Evolutionary conservation across 2,797 vertebrate genomes (phyloP).

Genomic region (Cossypha niveicapilla): DNA sequence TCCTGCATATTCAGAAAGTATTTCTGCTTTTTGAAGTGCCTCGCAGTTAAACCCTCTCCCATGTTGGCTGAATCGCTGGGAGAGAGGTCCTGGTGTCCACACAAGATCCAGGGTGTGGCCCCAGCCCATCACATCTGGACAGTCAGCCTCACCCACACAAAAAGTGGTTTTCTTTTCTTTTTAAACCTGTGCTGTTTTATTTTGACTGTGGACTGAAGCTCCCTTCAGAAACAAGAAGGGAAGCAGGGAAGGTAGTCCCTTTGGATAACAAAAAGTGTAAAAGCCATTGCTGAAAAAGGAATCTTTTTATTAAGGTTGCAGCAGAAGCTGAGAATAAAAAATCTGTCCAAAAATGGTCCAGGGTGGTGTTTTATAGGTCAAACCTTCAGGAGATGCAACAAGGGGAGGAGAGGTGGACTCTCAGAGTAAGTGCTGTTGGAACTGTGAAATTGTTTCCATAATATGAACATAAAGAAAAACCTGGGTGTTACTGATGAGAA

Average conservation of each 20-base stretch:
- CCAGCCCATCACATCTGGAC: slow-evolving; percentile 1
- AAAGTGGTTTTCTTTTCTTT: neutral
- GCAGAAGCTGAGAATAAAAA: neutral
- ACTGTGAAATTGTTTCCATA: neutral
- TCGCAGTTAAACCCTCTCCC: neutral
- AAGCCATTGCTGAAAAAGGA: neutral
- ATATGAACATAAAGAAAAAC: neutral
- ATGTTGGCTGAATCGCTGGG: neutral
- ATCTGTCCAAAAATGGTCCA: neutral
- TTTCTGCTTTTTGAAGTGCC: slow-evolving; percentile 22
- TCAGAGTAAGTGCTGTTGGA: neutral
- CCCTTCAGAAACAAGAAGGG: neutral
- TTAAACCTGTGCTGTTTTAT: neutral
- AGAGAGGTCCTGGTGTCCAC: neutral
- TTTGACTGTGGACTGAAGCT: neutral
- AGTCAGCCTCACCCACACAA: neutral
- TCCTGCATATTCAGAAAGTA: neutral
- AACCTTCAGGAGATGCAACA: neutral
- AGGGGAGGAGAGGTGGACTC: neutral
- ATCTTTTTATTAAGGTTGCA: neutral
- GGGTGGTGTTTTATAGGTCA: neutral
- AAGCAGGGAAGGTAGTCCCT: neutral
- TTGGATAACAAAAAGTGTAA: neutral
- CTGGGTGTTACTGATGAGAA: neutral
- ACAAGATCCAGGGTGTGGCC: neutral